Percentiles rank a stretch among this genome's conserved stretches.
These are phyloP conservation scores for Stylophora pistillata DNA, from an alignment of 64 coral and sea anemone genomes.

Conservation along the genomic window DNA sequence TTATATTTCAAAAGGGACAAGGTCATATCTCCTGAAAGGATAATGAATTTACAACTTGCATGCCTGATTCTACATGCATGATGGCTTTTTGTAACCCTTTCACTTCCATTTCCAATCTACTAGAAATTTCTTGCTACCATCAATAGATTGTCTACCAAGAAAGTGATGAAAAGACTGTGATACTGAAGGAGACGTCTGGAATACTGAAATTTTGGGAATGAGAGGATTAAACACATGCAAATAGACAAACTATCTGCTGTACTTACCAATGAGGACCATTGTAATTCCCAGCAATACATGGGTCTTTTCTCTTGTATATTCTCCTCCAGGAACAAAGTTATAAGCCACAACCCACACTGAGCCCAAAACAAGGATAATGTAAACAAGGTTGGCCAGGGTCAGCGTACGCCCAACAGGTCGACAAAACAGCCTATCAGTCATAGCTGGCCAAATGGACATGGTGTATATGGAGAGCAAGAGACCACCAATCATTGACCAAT, in stretches of 20 bases:
- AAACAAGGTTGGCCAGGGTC: conserved; percentile 67
- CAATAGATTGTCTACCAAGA: too few relatives aligned
- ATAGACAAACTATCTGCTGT: not conserved
- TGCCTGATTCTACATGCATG: too few relatives aligned
- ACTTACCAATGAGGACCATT: conserved; percentile 89
- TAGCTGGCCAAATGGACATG: conserved; percentile 94
- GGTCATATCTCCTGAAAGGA: too few relatives aligned
- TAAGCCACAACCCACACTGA: conserved; percentile 97
- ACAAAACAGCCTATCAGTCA: conserved; percentile 93
- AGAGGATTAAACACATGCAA: not conserved
- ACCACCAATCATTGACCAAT: conserved; percentile 72
- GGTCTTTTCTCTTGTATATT: conserved; percentile 87
- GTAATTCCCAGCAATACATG: conserved; percentile 70
- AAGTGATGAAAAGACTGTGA: too few relatives aligned
- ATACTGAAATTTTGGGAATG: not conserved
- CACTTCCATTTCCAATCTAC: too few relatives aligned
- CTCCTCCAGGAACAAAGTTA: conserved; percentile 96
- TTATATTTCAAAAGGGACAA: too few relatives aligned
- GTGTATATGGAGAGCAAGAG: conserved; percentile 71
- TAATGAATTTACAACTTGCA: too few relatives aligned
- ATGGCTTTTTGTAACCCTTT: too few relatives aligned
- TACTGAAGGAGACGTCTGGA: too few relatives aligned
- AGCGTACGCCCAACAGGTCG: conserved; percentile 64
- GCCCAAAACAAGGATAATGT: conserved; percentile 80
- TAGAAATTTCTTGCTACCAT: too few relatives aligned